Base-by-base conservation (phyloP, 1,140 invertebrate species). In the Leptoteleia sp. region DNA sequence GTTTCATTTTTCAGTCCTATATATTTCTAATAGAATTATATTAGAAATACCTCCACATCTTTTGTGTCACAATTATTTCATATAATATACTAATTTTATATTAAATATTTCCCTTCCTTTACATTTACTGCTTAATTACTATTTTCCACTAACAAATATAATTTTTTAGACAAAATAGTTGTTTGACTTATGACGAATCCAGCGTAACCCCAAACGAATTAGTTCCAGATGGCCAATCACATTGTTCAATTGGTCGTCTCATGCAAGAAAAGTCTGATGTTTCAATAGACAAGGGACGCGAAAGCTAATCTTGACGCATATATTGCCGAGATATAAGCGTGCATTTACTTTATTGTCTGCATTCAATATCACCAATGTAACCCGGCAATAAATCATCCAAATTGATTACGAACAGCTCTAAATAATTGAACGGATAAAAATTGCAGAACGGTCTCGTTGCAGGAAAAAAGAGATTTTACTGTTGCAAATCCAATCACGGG, bases 171-270 rank as follows among this genome's bases (percentile, higher is more conserved):
- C 61, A 3, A 67, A 45, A 55, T 37, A 37, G 11, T 37, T 47
- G 35, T 29, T n/a, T 68, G 52, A 68, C 57, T 68, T 68, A 68
- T 37, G 19, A 19, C 22, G 52, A 19, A 57, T 57, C 11, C 3
- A 22, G 13, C n/a, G 22, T 47, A 15, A 47, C 50, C 62, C 38
- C 12, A 37, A 15, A 19, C 9, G 37, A 61, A 71, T 71, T 59
- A 37, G 35, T 61, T 71, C 67, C 67, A 71, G 67, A 71, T 71
- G 67, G 55, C 19, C 29, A 35, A 43, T 50, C 47, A 15, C 55
- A 52, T 61, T 61, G 67, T 71, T 52, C 67, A 71, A 61, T 71
- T 71, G 67, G 52, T 16, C 43, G 31, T 6, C 4, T 52, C 47
- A n/a, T 43, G 9, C 4, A 37, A 29, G 52, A 52, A 59, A 50